Evolutionary conservation across 2,888 invertebrate genomes (phyloP).

Genomic region (Rhingia rostrata): DNA sequence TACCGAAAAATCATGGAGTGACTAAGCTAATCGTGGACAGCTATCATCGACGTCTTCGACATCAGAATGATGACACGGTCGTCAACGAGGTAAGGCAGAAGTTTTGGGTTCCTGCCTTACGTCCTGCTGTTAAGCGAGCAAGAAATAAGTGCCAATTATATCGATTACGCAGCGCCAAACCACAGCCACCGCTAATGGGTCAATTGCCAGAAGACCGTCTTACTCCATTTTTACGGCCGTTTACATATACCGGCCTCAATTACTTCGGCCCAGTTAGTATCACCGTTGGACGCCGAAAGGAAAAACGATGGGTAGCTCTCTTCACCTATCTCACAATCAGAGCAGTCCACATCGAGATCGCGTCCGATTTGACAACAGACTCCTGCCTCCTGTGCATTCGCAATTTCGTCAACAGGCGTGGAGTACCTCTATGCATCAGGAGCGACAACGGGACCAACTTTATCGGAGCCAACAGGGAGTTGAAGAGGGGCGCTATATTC

Average conservation of each 20-base stretch:
- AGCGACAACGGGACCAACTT: conserved; percentile 61
- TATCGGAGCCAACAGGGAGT: conserved; percentile 36
- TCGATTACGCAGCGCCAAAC: conserved; percentile 7
- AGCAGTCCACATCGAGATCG: conserved; percentile 57
- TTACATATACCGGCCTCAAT: conserved; percentile 66
- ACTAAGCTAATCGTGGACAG: conserved; percentile 8
- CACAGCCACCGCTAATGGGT: conserved; percentile 63
- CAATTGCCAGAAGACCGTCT: conserved; percentile 53
- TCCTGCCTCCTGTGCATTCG: conserved; percentile 45
- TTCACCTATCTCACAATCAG: conserved; percentile 56
- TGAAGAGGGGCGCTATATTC: conserved; percentile 7
- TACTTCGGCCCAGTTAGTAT: conserved; percentile 57
- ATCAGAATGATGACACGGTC: conserved; percentile 6
- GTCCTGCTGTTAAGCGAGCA: conserved; percentile 10
- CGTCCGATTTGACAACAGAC: conserved; percentile 45
- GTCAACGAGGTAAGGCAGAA: conserved; percentile 37
- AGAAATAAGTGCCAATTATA: conserved; percentile 32
- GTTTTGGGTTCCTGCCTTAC: conserved; percentile 45
- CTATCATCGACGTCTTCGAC: conserved; percentile 29
- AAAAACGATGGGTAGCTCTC: conserved; percentile 53
- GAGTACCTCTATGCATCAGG: conserved; percentile 22
- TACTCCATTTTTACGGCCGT: conserved; percentile 60
- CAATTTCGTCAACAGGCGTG: conserved; percentile 54
- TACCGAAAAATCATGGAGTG: conserved; percentile 12
- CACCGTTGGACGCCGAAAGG: conserved; percentile 44